A percentile compares a stretch with the other conserved stretches of the same genome.
Conservation (phyloP, 2,888 invertebrate species). For the Torymus tubicola region DNA sequence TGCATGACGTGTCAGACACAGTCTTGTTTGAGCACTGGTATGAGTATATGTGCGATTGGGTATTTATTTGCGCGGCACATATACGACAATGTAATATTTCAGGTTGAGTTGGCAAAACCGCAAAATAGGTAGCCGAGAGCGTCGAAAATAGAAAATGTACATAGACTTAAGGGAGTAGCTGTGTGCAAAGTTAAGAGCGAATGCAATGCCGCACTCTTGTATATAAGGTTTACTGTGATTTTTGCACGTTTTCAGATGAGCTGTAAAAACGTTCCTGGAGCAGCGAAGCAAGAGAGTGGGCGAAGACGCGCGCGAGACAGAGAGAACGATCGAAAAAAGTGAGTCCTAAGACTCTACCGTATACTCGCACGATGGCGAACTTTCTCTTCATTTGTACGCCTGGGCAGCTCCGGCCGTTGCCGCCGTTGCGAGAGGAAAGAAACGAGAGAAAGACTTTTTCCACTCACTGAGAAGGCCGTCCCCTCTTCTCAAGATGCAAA, state of each 20-base stretch:
- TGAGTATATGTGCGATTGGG: neutral
- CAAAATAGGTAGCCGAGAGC: neutral
- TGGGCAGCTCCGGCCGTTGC: neutral
- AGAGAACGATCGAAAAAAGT: neutral
- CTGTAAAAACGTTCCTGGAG: slow-evolving; percentile 60
- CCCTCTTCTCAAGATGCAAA: neutral
- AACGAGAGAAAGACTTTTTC: neutral
- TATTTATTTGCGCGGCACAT: too few relatives aligned
- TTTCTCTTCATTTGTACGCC: slow-evolving; percentile 39
- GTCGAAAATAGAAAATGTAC: neutral
- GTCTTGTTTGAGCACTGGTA: neutral
- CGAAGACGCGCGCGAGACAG: neutral
- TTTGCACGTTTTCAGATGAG: slow-evolving; percentile 59
- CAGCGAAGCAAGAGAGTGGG: slow-evolving; percentile 32
- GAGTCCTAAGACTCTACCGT: slow-evolving; percentile 13
- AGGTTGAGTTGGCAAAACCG: too few relatives aligned
- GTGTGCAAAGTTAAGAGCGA: slow-evolving; percentile 8
- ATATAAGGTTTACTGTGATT: slow-evolving; percentile 66
- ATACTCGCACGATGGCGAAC: slow-evolving; percentile 22
- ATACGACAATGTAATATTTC: too few relatives aligned
- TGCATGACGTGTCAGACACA: neutral
- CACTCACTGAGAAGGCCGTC: slow-evolving; percentile 6
- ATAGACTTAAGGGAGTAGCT: neutral
- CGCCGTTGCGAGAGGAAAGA: neutral
- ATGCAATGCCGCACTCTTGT: slow-evolving; percentile 58